Conservation (phyloP, 2,113 vertebrate genomes). For the Vulpes vulpes region DNA sequence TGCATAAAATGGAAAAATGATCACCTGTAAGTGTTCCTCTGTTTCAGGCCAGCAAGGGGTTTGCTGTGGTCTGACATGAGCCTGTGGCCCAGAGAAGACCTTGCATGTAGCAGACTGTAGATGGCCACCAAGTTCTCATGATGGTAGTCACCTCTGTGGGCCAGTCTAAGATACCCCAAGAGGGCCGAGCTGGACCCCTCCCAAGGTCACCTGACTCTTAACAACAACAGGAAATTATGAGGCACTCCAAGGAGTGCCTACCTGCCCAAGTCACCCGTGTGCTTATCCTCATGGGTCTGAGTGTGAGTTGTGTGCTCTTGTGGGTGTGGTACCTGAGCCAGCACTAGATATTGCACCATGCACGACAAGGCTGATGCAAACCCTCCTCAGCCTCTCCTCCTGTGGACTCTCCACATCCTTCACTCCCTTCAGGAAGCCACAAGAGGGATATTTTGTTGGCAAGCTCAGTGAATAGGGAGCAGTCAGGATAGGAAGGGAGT, state of each 20-base stretch:
- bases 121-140: neutral
- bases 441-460: neutral
- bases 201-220: neutral
- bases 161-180: neutral
- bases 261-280: neutral
- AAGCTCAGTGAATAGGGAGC: neutral
- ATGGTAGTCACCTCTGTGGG: neutral
- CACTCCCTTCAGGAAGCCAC: neutral
- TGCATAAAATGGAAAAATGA: neutral
- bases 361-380: too few relatives aligned
- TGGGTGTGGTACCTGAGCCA: rapidly evolving
- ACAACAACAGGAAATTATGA: neutral
- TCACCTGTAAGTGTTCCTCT: neutral
- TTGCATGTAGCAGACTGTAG: neutral
- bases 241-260: neutral
- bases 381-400: neutral
- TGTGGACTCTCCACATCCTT: neutral
- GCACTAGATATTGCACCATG: too few relatives aligned
- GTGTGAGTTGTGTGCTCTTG: too few relatives aligned
- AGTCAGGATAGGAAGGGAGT: neutral
- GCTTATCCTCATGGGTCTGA: neutral
- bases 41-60: neutral
- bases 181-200: neutral
- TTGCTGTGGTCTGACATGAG: neutral
- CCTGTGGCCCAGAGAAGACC: neutral